Percentiles rank a stretch among this genome's conserved stretches.
Evolutionary conservation across 2,113 vertebrate genomes (phyloP).

Genomic region (Vanacampus margaritifer): DNA sequence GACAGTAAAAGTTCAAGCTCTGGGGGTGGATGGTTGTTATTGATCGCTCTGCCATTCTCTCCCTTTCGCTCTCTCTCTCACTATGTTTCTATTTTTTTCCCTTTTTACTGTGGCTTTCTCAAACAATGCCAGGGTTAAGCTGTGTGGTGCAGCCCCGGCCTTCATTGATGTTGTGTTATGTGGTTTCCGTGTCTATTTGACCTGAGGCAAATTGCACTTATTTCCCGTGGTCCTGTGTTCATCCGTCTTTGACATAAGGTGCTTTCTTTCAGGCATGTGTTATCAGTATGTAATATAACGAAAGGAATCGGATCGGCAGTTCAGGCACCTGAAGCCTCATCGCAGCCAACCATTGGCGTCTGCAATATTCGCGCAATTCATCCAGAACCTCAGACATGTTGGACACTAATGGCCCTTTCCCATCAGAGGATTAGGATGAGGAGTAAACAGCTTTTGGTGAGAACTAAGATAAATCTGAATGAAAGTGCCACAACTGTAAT

Average conservation of each 20-base stretch:
- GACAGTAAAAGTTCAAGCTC: slow-evolving; percentile 53
- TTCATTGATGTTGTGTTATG: slow-evolving; percentile 68
- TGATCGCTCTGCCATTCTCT: slow-evolving; percentile 47
- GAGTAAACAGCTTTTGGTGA: slow-evolving; percentile 63
- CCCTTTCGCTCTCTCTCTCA: slow-evolving; percentile 4
- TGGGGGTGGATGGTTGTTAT: slow-evolving; percentile 45
- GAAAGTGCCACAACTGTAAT: slow-evolving; percentile 54
- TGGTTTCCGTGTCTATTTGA: slow-evolving; percentile 69
- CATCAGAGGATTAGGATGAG: slow-evolving; percentile 43
- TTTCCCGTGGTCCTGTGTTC: slow-evolving; percentile 70
- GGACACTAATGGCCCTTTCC: slow-evolving; percentile 71
- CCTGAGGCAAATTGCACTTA: slow-evolving; percentile 74
- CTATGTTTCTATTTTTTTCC: slow-evolving; percentile 31
- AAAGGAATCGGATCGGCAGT: slow-evolving; percentile 61
- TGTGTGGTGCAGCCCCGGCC: slow-evolving; percentile 37
- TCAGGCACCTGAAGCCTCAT: slow-evolving; percentile 59
- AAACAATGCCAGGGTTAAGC: slow-evolving; percentile 67
- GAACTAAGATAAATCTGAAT: slow-evolving; percentile 56
- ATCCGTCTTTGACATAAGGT: slow-evolving; percentile 58
- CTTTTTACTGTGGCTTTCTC: slow-evolving; percentile 49
- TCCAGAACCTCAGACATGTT: slow-evolving; percentile 53
- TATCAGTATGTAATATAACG: slow-evolving; percentile 49
- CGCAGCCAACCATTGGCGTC: slow-evolving; percentile 41
- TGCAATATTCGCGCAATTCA: slow-evolving; percentile 69
- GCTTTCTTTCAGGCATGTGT: slow-evolving; percentile 21